Conservation (phyloP, 1,140 invertebrate genomes). For the Pantala flavescens region DNA sequence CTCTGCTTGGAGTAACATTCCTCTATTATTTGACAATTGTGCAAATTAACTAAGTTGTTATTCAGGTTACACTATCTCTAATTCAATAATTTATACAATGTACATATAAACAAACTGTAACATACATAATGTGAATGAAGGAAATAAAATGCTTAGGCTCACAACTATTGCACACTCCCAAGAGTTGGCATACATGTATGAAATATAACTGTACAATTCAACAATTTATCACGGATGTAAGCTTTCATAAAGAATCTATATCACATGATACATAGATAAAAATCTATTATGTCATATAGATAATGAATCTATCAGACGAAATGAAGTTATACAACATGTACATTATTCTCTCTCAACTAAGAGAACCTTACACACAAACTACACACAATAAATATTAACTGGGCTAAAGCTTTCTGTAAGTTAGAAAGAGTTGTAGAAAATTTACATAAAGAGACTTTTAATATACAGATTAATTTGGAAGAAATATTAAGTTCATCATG, state of each 20-base stretch:
- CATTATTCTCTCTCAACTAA: background rate
- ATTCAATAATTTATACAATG: constrained; percentile 3
- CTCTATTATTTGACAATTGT: constrained; percentile 3
- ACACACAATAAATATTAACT: constrained; percentile 8
- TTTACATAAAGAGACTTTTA: background rate
- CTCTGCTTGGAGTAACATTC: background rate
- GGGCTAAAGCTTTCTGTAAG: background rate
- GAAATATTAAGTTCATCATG: background rate
- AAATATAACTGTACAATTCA: background rate
- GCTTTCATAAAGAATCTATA: background rate
- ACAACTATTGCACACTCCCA: background rate
- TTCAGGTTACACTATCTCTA: background rate
- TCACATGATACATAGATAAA: too few relatives aligned
- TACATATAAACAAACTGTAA: background rate
- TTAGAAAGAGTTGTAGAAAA: constrained; percentile 10
- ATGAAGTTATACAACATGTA: constrained; percentile 1
- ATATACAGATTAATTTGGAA: background rate
- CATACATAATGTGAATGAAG: background rate
- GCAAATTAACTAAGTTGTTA: background rate
- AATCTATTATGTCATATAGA: background rate
- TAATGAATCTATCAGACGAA: background rate
- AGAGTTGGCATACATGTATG: constrained; percentile 1
- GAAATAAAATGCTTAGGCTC: background rate
- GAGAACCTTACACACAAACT: background rate
- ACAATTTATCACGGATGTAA: background rate